Conservation (phyloP, 92 coral and sea anemone genomes). For the Epizoanthus stellaris region DNA sequence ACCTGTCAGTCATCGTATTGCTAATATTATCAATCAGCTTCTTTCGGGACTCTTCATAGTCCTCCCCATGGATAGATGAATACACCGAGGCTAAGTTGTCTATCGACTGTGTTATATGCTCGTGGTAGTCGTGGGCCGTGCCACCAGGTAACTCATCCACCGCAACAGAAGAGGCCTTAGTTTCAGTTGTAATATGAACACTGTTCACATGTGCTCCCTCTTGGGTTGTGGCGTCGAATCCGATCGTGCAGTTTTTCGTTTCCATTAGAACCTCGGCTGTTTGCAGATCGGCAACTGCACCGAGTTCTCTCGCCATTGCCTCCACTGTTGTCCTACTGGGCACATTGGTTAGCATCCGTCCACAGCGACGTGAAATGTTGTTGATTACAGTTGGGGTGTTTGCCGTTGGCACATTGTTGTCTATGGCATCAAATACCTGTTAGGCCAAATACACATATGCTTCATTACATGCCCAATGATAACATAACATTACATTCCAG, state of each 20-base stretch:
- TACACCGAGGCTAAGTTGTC: conserved; percentile 16
- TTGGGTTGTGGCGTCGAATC: too few species aligned
- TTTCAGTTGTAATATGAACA: conserved; percentile 4
- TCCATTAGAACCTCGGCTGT: conserved; percentile 9
- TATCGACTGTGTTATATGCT: conserved; percentile 4
- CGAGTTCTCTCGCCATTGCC: background rate
- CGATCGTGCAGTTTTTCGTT: background rate
- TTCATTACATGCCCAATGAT: too few species aligned
- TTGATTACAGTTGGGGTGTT: background rate
- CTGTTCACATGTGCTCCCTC: conserved; percentile 1
- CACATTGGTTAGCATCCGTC: background rate
- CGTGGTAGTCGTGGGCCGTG: conserved; percentile 21
- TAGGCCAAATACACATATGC: background rate
- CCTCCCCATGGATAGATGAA: background rate
- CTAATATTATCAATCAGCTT: conserved; percentile 5
- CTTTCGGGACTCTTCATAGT: background rate
- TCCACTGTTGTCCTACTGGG: background rate
- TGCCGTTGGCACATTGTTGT: background rate
- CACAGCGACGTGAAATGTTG: background rate
- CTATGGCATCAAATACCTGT: background rate
- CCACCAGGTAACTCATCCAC: conserved; percentile 36
- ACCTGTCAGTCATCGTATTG: conserved; percentile 36
- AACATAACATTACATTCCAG: too few species aligned
- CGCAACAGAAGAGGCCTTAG: conserved; percentile 4
- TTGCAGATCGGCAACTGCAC: background rate